These are phyloP conservation scores for Sceloporus tristichus DNA, from an alignment of 2,113 vertebrate species.

Conservation along the genomic window DNA sequence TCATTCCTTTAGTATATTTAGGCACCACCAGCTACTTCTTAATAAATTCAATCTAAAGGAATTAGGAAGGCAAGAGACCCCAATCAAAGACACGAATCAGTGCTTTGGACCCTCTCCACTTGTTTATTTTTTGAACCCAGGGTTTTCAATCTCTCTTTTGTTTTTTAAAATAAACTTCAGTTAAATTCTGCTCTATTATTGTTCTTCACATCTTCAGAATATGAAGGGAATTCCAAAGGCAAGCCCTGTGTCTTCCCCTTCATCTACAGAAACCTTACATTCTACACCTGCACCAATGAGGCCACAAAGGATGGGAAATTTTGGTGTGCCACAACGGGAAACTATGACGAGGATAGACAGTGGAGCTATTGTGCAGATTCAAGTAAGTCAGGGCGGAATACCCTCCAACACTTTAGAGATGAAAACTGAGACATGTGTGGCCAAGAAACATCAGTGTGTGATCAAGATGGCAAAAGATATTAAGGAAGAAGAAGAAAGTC, in stretches of 20 bases:
- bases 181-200: not conserved
- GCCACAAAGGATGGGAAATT: not conserved
- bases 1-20: not conserved
- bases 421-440: too few relatives aligned
- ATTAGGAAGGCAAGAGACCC: not conserved
- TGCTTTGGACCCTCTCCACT: not conserved
- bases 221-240: not conserved
- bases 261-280: not conserved
- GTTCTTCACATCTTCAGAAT: not conserved
- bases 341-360: not conserved
- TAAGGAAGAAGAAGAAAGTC: too few relatives aligned
- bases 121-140: not conserved
- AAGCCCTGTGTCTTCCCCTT: conserved; percentile 4
- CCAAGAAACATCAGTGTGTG: too few relatives aligned
- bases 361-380: conserved; percentile 2
- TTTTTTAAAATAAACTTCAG: not conserved
- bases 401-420: too few relatives aligned
- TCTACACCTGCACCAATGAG: not conserved
- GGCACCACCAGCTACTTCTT: not conserved
- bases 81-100: not conserved
- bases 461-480: too few relatives aligned
- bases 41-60: not conserved
- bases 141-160: not conserved
- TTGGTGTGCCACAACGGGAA: conserved; percentile 9
- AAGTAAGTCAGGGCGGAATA: not conserved